A percentile compares a stretch with the other conserved stretches of the same genome.
Evolutionary conservation across 2,888 invertebrate species (phyloP).

Genomic region (Morpho achilles): DNA sequence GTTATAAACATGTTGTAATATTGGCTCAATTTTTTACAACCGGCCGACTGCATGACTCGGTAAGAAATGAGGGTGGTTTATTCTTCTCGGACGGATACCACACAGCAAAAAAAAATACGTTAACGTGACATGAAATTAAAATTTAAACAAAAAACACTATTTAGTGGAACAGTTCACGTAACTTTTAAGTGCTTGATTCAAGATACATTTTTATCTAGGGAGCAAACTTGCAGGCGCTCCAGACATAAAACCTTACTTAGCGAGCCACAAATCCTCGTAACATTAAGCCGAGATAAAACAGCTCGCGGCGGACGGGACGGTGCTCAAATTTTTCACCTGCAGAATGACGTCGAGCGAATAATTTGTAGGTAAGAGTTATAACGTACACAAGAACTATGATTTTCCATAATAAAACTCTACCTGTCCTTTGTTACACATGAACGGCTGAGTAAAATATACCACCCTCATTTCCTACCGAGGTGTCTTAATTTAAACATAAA

Average conservation of each 20-base stretch:
- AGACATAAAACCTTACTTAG: slow-evolving; percentile 78
- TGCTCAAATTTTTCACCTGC: slow-evolving; percentile 75
- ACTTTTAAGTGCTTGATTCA: slow-evolving; percentile 39
- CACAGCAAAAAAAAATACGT: no score
- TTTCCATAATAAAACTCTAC: slow-evolving; percentile 62
- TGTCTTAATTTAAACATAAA: not conserved
- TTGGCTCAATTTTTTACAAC: no score
- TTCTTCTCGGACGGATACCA: no score
- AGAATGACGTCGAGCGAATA: slow-evolving; percentile 38
- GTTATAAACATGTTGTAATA: no score
- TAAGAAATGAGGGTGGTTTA: no score
- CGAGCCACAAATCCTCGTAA: slow-evolving; percentile 78
- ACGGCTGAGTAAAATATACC: no score
- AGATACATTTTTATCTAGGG: slow-evolving; percentile 66
- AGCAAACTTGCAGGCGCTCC: slow-evolving; percentile 66
- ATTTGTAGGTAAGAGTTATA: slow-evolving; percentile 65
- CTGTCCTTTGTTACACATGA: slow-evolving; percentile 43
- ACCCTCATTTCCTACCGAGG: slow-evolving; percentile 12
- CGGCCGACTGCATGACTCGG: no score
- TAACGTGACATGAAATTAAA: not conserved
- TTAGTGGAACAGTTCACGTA: slow-evolving; percentile 2
- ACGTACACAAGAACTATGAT: slow-evolving; percentile 70
- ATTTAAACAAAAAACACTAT: not conserved
- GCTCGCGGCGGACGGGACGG: slow-evolving; percentile 64
- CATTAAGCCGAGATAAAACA: slow-evolving; percentile 78